Conservation (phyloP, 2,888 invertebrate genomes). For the Phrixothrix hirtus region DNA sequence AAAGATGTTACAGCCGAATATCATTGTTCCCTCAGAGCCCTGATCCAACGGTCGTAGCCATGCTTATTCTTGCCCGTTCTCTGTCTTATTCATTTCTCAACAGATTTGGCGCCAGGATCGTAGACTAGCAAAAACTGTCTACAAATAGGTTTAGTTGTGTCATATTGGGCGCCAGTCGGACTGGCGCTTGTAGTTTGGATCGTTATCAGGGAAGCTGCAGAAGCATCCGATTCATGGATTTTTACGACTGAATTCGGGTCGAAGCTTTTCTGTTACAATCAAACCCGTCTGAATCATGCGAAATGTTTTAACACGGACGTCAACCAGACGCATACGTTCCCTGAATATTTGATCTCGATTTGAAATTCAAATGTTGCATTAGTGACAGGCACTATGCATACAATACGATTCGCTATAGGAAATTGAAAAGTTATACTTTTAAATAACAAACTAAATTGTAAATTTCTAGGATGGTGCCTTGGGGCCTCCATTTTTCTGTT, state of each 20-base stretch:
- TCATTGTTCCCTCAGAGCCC: constrained; percentile 26
- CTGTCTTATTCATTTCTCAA: constrained; percentile 36
- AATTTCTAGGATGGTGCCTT: constrained; percentile 14
- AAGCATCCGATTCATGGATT: constrained; percentile 30
- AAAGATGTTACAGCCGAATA: constrained; percentile 29
- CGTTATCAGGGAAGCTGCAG: constrained; percentile 28
- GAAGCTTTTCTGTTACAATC: constrained; percentile 40
- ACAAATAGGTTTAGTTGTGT: constrained; percentile 41
- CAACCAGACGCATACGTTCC: constrained; percentile 47
- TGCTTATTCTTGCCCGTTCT: constrained; percentile 25
- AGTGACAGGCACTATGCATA: constrained; percentile 38
- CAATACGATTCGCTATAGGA: constrained; percentile 45
- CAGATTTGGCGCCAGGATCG: constrained; percentile 38
- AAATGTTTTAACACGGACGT: constrained; percentile 50
- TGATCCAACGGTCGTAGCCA: constrained; percentile 25
- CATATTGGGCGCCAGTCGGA: constrained; percentile 38
- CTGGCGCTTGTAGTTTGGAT: constrained; percentile 30
- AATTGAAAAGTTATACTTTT: constrained; percentile 54
- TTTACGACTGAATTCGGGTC: constrained; percentile 43
- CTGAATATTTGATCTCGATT: constrained; percentile 55
- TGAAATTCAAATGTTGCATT: constrained; percentile 51
- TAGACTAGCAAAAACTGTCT: constrained; percentile 43
- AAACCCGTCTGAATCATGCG: constrained; percentile 40
- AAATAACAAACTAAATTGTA: constrained; percentile 42
- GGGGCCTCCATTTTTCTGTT: constrained; percentile 23